Percentiles rank a stretch among this genome's conserved stretches.
These are phyloP conservation scores for Myotis pilosus DNA, from an alignment of 2,797 vertebrate genomes.

Conservation along the genomic window DNA sequence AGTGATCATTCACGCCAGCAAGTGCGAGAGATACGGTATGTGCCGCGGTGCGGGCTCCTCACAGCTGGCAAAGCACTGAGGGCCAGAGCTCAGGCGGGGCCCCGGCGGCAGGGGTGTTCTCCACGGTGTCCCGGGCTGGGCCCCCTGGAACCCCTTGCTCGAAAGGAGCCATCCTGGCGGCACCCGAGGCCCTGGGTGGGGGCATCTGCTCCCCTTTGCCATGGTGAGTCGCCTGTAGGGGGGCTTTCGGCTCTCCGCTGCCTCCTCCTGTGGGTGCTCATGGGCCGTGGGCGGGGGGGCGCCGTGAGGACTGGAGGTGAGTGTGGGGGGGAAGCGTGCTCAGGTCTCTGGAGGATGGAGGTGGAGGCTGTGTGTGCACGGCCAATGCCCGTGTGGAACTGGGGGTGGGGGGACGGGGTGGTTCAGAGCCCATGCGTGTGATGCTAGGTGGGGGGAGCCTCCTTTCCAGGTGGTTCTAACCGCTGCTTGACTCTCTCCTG, in stretches of 20 bases:
- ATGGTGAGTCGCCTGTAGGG: fast-evolving
- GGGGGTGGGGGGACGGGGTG: fast-evolving
- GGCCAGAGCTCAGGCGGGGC: fast-evolving
- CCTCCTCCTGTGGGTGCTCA: not conserved
- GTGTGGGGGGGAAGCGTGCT: fast-evolving
- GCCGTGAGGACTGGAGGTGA: not conserved
- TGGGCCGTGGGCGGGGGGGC: fast-evolving
- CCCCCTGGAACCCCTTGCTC: fast-evolving
- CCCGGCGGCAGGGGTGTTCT: not conserved
- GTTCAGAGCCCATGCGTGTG: fast-evolving
- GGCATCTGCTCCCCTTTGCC: not conserved
- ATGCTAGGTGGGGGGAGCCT: fast-evolving
- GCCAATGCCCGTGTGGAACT: fast-evolving
- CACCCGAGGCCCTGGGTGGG: fast-evolving
- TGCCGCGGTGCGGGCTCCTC: not conserved
- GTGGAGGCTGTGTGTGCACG: not conserved
- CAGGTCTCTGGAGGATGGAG: fast-evolving
- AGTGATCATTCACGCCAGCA: constrained; percentile 77
- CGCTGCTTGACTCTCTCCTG: not conserved
- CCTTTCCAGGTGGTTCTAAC: not conserved
- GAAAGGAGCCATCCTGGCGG: fast-evolving
- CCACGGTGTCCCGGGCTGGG: not conserved
- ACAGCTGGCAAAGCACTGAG: fast-evolving
- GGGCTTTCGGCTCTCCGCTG: not conserved
- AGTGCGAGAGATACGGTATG: constrained; percentile 82